Evolutionary conservation across 2,797 vertebrate genomes (phyloP), one percentile per base, ranked within the genome.

Genomic region (Sebastes steindachneri): DNA sequence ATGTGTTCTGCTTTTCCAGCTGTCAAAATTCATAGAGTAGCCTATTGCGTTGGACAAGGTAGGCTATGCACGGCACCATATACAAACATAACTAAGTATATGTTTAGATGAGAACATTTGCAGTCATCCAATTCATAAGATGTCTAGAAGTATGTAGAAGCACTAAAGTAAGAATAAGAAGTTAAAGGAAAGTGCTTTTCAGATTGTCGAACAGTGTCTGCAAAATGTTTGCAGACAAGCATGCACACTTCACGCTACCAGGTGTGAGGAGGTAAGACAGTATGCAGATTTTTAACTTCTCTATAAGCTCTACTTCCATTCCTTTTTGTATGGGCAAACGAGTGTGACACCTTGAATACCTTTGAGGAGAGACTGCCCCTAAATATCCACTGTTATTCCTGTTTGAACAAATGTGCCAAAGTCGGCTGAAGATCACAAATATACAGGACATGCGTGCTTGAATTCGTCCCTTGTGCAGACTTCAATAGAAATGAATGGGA

Each of bases 1-100:
- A 60, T 57, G 19, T 62, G 29, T 23, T 68, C 63, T 33, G 62
- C 58, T 70, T 90, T 84, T 82, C 80, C 12, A 51, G 21, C 25
- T 51, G 31, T 51, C 55, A 79, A 69, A 68, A 66, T 57, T 2
- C 19, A 41, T 33, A 19, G 21, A 54, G 33, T 26, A 33, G 11
- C 54, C 48, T 57, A 26, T 28, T 58, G 59, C 35, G 2, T 6
- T 25, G 33, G 58, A 79, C 25, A 41, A 68, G 21, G 31, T 48
- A 37, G 17, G 29, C 5, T 23, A 7, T 63, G 8, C 5, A 26
- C 41, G 37, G 12, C 26, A 65, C 3, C 4, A 17, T 62, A 28
- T 21, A 64, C 33, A 68, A 58, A 73, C 21, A 41, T 21, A 23
- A 33, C 19, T 23, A 54, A 45, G 19, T 51, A 41, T 33, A 51